Evolutionary conservation across 2,797 vertebrate genomes (phyloP).

Genomic region (Cirrhinus molitorella): DNA sequence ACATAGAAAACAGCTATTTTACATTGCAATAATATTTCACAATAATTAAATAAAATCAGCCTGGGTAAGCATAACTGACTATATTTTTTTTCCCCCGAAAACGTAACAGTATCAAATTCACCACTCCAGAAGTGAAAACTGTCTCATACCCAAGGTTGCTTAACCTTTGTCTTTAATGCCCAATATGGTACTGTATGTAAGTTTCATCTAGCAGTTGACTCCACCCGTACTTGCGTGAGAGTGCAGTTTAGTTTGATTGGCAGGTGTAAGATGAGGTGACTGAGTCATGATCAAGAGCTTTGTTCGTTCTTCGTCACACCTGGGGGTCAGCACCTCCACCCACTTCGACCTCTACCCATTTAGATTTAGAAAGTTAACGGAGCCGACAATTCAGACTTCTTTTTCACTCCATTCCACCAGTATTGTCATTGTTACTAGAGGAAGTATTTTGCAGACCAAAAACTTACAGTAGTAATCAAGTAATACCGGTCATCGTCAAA

Average conservation of each 20-base stretch:
- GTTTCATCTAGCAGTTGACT: slow-evolving; percentile 17
- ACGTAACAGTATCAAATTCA: background rate
- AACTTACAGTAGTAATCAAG: background rate
- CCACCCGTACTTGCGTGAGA: slow-evolving; percentile 50
- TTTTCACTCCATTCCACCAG: background rate
- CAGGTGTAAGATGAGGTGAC: slow-evolving; percentile 40
- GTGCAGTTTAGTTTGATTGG: slow-evolving; percentile 20
- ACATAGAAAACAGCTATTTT: background rate
- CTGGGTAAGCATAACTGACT: background rate
- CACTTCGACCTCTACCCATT: background rate
- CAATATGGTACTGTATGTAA: background rate
- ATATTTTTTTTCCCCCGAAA: no score
- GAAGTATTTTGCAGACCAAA: background rate
- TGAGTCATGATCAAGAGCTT: slow-evolving; percentile 35
- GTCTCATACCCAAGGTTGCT: background rate
- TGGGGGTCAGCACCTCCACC: slow-evolving; percentile 38
- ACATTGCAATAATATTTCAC: background rate
- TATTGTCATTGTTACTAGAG: background rate
- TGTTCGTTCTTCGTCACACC: slow-evolving; percentile 20
- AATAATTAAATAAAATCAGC: background rate
- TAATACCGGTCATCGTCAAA: slow-evolving; percentile 2
- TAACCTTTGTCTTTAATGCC: background rate
- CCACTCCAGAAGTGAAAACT: background rate
- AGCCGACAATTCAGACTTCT: background rate
- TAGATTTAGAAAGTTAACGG: background rate